Conservation (phyloP, 2,797 vertebrate genomes). For the Muraenolepis orangiensis region DNA sequence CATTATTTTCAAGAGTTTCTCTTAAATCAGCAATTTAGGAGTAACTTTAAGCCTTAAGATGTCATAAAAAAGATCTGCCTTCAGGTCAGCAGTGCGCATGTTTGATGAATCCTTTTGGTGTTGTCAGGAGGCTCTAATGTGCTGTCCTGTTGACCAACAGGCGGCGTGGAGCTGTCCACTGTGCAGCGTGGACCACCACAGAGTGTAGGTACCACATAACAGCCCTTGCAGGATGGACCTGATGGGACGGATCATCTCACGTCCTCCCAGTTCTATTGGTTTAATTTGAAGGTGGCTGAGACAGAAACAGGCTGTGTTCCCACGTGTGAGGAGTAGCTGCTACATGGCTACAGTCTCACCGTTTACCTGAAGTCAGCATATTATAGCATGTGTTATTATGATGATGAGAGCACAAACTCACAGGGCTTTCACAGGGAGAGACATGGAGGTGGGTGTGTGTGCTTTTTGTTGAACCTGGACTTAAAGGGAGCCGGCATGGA, state of each 20-base stretch:
- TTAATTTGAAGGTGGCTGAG: no score
- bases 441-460: slow-evolving; percentile 13
- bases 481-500: slow-evolving; percentile 58
- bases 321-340: slow-evolving; percentile 13
- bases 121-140: neutral
- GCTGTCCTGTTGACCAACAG: no score
- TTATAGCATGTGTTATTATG: neutral
- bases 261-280: no score
- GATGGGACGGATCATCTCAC: no score
- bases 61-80: no score
- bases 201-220: neutral
- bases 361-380: slow-evolving; percentile 15
- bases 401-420: slow-evolving; percentile 20
- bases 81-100: neutral
- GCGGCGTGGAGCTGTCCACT: no score
- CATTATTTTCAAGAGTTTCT: no score
- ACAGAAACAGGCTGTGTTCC: no score
- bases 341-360: slow-evolving; percentile 45
- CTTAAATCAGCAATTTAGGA: no score
- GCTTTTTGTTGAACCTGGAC: slow-evolving; percentile 7
- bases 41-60: no score
- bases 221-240: neutral
- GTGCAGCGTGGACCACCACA: no score
- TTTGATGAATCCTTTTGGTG: neutral
- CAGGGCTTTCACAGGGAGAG: slow-evolving; percentile 29